Evolutionary conservation across 1,140 invertebrate genomes (phyloP).

Genomic region (Stenopsyche tienmushanensis): DNA sequence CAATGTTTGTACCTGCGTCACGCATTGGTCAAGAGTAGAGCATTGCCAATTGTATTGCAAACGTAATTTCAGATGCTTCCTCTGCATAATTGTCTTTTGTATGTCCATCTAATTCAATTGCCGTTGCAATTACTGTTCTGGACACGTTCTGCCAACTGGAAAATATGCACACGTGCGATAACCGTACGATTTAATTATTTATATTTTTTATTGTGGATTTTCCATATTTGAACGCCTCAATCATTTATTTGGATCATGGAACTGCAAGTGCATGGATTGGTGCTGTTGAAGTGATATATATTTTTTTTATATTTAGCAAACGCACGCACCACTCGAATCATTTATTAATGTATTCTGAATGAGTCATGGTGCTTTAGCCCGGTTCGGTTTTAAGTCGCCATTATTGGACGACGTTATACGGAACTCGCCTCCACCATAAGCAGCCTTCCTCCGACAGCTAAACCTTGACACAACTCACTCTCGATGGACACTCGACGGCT

Average conservation of each 20-base stretch:
- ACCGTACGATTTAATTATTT: neutral
- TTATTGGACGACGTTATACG: neutral
- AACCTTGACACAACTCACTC: neutral
- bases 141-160: neutral
- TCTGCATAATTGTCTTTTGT: neutral
- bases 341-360: conserved; percentile 6
- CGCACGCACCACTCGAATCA: too few species aligned
- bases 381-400: neutral
- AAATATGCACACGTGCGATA: neutral
- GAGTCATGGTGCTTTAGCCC: neutral
- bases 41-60: too few species aligned
- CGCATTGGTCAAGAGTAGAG: too few species aligned
- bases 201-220: too few species aligned
- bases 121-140: neutral
- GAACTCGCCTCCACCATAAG: neutral
- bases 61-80: neutral
- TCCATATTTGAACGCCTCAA: too few species aligned
- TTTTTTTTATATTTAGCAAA: too few species aligned
- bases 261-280: too few species aligned
- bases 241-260: too few species aligned
- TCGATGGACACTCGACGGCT: too few species aligned
- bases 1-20: too few species aligned
- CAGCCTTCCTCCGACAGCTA: too few species aligned
- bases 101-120: neutral
- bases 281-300: too few species aligned